Percentiles rank a stretch among this genome's conserved stretches.
phyloP scores from a whole-genome alignment of 2,888 invertebrate genomes.

The Blomia tropicalis region DNA sequence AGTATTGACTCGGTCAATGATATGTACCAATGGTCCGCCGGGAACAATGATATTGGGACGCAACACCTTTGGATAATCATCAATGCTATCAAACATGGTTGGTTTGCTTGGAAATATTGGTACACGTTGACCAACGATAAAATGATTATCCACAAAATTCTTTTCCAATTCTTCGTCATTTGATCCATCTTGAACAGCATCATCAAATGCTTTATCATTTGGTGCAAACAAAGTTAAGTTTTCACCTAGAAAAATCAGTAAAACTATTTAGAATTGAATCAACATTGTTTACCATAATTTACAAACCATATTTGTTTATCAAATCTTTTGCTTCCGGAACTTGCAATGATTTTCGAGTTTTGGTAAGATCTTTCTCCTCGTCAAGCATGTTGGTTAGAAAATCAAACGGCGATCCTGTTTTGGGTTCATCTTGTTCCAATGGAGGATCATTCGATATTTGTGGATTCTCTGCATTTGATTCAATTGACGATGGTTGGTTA shows the following conservation, averaged over 20 bases:
- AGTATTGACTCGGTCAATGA: not conserved
- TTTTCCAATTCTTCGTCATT: not conserved
- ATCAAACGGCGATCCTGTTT: slow-evolving; percentile 14
- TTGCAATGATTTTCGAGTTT: not conserved
- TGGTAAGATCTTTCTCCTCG: not conserved
- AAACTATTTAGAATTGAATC: not conserved
- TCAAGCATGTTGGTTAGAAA: slow-evolving; percentile 4
- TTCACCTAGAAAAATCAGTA: not conserved
- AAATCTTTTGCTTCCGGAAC: not conserved
- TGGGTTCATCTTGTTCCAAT: slow-evolving; percentile 3
- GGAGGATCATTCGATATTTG: not conserved
- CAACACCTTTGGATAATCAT: not conserved
- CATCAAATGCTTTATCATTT: not conserved
- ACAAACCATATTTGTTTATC: slow-evolving; percentile 4
- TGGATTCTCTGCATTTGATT: not conserved
- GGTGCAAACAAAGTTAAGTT: slow-evolving; percentile 13
- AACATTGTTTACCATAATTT: not conserved
- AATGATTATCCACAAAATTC: slow-evolving; percentile 8
- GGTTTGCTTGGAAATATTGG: not conserved
- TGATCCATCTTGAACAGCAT: not conserved
- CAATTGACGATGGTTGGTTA: not conserved
- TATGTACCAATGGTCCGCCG: not conserved
- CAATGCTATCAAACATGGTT: not conserved
- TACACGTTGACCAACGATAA: slow-evolving; percentile 10
- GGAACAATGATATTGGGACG: not conserved